Conservation (phyloP, 1,140 invertebrate species). For the Platorchestia sp. region DNA sequence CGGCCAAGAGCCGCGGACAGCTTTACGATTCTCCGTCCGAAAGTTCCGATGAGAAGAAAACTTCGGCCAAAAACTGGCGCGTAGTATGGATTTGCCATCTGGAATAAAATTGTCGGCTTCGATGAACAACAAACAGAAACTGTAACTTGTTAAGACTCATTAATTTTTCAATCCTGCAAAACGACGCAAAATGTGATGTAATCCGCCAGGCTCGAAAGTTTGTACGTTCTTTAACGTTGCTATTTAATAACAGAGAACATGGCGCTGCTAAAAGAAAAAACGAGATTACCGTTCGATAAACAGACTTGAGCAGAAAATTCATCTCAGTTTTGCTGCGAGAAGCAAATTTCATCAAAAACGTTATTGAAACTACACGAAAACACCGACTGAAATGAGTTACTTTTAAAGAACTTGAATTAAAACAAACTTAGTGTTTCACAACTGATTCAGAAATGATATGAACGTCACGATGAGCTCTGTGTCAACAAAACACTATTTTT, state of each 20-base stretch:
- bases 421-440: no score
- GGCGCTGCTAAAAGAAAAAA: not conserved
- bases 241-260: not conserved
- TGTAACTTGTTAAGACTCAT: not conserved
- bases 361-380: not conserved
- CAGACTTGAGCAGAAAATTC: not conserved
- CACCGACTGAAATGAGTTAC: not conserved
- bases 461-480: no score
- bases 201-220: not conserved
- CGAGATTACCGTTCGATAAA: not conserved
- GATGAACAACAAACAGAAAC: constrained; percentile 35
- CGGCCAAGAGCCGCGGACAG: constrained; percentile 20
- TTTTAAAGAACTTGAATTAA: no score
- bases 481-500: no score
- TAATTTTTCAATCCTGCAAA: not conserved
- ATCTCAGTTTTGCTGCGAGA: not conserved
- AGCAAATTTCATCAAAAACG: not conserved
- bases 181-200: not conserved
- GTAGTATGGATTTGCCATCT: constrained; percentile 16
- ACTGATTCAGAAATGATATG: no score
- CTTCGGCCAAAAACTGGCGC: not conserved
- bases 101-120: constrained; percentile 28
- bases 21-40: constrained; percentile 47
- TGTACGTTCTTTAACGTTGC: not conserved
- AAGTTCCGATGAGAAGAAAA: constrained; percentile 41